Evolutionary conservation across 1,140 invertebrate genomes (phyloP).

Genomic region (Myzus persicae): DNA sequence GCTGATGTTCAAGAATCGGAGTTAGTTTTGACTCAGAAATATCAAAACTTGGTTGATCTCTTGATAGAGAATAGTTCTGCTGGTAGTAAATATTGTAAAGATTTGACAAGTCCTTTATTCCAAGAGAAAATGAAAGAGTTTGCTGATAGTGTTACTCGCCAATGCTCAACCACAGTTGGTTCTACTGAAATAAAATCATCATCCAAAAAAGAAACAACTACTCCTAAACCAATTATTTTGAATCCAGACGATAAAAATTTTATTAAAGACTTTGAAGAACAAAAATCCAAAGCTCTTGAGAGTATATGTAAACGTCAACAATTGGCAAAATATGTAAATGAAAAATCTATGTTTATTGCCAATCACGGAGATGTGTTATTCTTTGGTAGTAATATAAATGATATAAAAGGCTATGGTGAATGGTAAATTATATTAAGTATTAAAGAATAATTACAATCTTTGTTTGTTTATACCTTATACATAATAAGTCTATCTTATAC

Average conservation of each 20-base stretch:
- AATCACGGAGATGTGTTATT: conserved; percentile 30
- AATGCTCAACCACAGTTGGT: neutral
- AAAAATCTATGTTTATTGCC: conserved; percentile 47
- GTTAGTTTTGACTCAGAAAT: conserved; percentile 29
- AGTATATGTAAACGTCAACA: conserved; percentile 5
- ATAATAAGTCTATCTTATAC: neutral
- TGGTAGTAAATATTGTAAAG: conserved; percentile 42
- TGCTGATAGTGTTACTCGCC: neutral
- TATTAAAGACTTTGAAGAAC: conserved; percentile 17
- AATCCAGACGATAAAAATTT: conserved; percentile 40
- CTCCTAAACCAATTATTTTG: neutral
- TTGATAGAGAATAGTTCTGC: conserved; percentile 50
- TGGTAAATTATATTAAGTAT: neutral
- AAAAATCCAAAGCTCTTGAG: conserved; percentile 9
- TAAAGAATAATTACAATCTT: neutral
- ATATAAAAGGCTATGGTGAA: conserved; percentile 52
- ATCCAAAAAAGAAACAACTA: neutral
- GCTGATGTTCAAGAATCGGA: neutral
- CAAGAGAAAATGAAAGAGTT: conserved; percentile 22
- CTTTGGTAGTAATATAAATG: conserved; percentile 52
- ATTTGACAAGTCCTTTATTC: neutral
- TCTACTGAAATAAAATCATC: neutral
- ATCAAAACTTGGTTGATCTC: conserved; percentile 36
- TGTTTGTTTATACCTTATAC: neutral
- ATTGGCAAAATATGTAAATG: neutral